Conservation (phyloP, 2,797 vertebrate species). For the Prunella strophiata region DNA sequence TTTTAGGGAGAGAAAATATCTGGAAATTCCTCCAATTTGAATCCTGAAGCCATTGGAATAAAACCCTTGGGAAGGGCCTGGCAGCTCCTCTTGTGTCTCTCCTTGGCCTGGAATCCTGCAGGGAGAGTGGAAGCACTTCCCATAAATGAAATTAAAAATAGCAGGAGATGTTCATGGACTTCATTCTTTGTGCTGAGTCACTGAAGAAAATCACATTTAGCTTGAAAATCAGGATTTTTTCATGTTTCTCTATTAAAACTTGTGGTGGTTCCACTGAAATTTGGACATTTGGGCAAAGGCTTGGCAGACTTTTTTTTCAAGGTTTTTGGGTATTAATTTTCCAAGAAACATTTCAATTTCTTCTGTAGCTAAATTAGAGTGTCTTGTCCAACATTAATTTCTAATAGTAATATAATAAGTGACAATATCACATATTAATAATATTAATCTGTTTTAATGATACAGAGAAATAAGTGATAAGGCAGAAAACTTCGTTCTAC, state of each 20-base stretch:
- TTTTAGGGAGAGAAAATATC: neutral
- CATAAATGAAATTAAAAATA: neutral
- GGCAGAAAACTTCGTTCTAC: neutral
- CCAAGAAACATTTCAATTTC: neutral
- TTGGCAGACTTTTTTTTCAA: neutral
- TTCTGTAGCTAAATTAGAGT: neutral
- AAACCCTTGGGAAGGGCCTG: neutral
- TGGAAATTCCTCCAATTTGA: neutral
- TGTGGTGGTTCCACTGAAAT: neutral
- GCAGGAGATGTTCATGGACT: neutral
- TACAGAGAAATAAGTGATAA: neutral
- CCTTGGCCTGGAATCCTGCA: neutral
- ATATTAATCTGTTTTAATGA: neutral
- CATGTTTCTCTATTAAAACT: neutral
- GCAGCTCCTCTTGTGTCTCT: neutral
- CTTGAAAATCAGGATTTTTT: neutral
- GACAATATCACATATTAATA: neutral
- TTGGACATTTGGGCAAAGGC: neutral
- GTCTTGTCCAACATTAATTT: neutral
- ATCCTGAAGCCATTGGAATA: neutral
- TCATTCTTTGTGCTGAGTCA: neutral
- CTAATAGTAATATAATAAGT: neutral
- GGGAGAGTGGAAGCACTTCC: neutral
- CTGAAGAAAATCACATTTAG: neutral
- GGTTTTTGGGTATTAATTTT: neutral